Base-by-base conservation (phyloP, 1,140 invertebrate species). In the Marisa cornuarietis region DNA sequence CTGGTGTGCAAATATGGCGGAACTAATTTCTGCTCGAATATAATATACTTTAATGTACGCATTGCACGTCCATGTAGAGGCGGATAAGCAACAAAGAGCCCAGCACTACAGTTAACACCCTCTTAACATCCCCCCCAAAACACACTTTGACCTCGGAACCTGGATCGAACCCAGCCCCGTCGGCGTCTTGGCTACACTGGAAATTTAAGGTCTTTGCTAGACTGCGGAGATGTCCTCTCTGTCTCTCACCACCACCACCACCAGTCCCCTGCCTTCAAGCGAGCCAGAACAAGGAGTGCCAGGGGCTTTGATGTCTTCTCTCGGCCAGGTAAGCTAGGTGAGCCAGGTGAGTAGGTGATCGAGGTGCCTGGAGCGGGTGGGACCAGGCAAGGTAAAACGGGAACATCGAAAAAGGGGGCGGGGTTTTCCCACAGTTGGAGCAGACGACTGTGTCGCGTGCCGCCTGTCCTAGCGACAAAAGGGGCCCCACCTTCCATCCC, bases 401-500 rank as follows among this genome's bases (percentile, higher is more conserved):
- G 22, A 58, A 52, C 54, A 49, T 54, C 51, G 65, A 31, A 65
- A 75, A 76, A 76, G 62, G 61, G 74, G 74, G 74, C 74, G 74
- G 61, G 61, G 74, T 76, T 76, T 76, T 76, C 74, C 74, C 74
- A 76, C 72, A 61, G 58, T 76, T 22, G 10, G 61, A n/a, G 74
- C n/a, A 58, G 54, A 76, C 62, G 62, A 24, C 26, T 26, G 42
- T 31, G 61, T 76, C 74, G 61, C 74, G 74, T 76, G 74, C 74
- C 74, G 51, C 24, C 74, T 65, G 62, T 61, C 24, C 69, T 65
- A 58, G 54, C 54, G 61, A 65, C 74, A 65, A 76, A 63, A 75
- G 24, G 58, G 31, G n/a, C 9, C 69, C 69, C 31, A 20, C 22
- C 69, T 71, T 51, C 22, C 4, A 49, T 10, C 49, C 54, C 69